A percentile compares a stretch with the other conserved stretches of the same genome.
Conservation (phyloP, 2,888 invertebrate species). For the Sepiola atlantica region DNA sequence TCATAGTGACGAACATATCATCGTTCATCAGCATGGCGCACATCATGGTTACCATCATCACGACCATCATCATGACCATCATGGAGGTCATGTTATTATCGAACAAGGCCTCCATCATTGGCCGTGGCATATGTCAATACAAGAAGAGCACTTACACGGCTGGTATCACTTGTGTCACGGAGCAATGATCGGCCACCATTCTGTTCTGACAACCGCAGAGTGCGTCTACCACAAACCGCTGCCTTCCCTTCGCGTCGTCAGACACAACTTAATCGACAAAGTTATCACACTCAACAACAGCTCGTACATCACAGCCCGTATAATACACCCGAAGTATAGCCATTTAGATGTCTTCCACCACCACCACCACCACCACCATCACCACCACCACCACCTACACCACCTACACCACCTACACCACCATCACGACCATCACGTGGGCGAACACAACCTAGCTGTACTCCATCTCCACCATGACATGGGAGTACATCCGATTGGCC, state of each 20-base stretch:
- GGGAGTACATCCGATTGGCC: neutral
- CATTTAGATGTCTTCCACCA: neutral
- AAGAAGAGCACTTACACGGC: neutral
- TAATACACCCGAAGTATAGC: neutral
- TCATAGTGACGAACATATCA: too few species aligned
- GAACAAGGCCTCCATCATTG: neutral
- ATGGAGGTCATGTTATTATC: neutral
- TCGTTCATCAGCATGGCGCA: too few species aligned
- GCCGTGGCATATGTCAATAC: neutral
- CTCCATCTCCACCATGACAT: neutral
- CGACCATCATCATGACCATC: neutral
- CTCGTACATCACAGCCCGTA: neutral
- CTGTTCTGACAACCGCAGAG: neutral
- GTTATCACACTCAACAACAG: neutral
- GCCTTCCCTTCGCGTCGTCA: neutral
- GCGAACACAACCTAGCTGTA: neutral
- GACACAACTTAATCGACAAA: neutral
- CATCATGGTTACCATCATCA: too few species aligned
- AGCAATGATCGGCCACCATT: neutral
- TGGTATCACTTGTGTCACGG: neutral
- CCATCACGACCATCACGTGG: neutral
- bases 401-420: neutral
- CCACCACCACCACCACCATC: neutral
- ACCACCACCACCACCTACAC: too few species aligned
- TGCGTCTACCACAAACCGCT: neutral